A percentile compares a stretch with the other conserved stretches of the same genome.
Conservation (phyloP, 1,140 invertebrate genomes). For the Papilio polyxenes region DNA sequence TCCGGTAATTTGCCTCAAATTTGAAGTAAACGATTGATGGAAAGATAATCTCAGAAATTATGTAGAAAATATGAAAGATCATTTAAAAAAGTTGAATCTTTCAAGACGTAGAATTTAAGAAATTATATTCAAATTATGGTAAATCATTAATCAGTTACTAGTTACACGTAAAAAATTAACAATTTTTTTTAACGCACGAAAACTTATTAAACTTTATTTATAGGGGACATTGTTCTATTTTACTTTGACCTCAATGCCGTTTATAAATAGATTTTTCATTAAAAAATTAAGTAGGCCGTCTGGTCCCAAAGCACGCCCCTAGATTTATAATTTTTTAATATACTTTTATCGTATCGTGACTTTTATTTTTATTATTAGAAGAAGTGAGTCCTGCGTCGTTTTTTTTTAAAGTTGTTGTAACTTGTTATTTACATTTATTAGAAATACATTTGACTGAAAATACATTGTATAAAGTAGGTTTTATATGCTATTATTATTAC, state of each 20-base stretch:
- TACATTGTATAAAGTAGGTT: too few species aligned
- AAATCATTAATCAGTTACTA: too few species aligned
- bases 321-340: neutral
- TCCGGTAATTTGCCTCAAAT: neutral
- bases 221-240: neutral
- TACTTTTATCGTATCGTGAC: neutral
- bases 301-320: neutral
- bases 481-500: neutral
- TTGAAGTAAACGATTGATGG: neutral
- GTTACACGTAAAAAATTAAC: too few species aligned
- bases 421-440: neutral
- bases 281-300: slow-evolving; percentile 4
- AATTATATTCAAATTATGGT: too few species aligned
- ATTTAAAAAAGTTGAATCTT: too few species aligned
- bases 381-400: neutral
- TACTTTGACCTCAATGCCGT: neutral
- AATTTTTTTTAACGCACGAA: neutral
- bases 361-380: neutral
- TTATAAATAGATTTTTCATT: slow-evolving; percentile 13
- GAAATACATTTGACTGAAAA: too few species aligned
- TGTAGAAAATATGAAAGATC: neutral
- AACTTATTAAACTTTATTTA: neutral
- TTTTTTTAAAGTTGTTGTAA: neutral
- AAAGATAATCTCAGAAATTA: neutral
- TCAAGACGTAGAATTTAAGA: too few species aligned